Percentiles rank a stretch among this genome's conserved stretches.
Evolutionary conservation across 2,888 invertebrate species (phyloP).

Genomic region (Cephus rjabovi): DNA sequence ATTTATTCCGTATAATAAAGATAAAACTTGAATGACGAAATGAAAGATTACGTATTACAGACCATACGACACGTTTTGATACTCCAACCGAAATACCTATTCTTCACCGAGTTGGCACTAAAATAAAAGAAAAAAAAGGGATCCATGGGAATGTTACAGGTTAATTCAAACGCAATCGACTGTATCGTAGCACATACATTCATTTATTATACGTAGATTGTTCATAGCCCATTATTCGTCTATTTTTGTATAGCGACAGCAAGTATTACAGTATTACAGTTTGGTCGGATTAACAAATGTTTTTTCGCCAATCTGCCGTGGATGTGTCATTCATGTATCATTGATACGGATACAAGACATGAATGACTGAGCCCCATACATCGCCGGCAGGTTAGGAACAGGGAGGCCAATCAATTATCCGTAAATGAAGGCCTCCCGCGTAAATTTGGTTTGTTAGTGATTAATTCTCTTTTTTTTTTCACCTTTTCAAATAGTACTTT

Average conservation of each 20-base stretch:
- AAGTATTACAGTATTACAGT: slow-evolving; percentile 61
- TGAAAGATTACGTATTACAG: background rate
- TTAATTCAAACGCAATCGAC: background rate
- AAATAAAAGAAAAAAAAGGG: background rate
- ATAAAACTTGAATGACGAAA: background rate
- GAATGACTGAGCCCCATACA: slow-evolving; percentile 72
- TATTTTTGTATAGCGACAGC: slow-evolving; percentile 58
- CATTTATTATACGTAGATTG: slow-evolving; percentile 65
- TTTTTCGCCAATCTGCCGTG: slow-evolving; percentile 54
- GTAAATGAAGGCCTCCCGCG: slow-evolving; percentile 57
- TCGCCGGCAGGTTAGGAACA: slow-evolving; percentile 67
- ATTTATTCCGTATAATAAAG: background rate
- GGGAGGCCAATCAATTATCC: slow-evolving; percentile 63
- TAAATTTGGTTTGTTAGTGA: slow-evolving; percentile 39
- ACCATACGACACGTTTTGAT: background rate
- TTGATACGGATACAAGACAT: slow-evolving; percentile 67
- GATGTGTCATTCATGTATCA: slow-evolving; percentile 50
- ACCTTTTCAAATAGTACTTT: slow-evolving; percentile 27
- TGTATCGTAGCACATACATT: slow-evolving; percentile 61
- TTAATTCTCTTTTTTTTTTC: slow-evolving; percentile 24
- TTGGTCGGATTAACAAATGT: slow-evolving; percentile 62
- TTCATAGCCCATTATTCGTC: slow-evolving; percentile 63
- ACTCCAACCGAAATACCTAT: background rate
- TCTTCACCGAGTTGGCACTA: background rate
- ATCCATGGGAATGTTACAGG: background rate